Evolutionary conservation across 2,888 invertebrate genomes (phyloP), one percentile per base, ranked within the genome.

Genomic region (Rhimphoctona megacephalus): DNA sequence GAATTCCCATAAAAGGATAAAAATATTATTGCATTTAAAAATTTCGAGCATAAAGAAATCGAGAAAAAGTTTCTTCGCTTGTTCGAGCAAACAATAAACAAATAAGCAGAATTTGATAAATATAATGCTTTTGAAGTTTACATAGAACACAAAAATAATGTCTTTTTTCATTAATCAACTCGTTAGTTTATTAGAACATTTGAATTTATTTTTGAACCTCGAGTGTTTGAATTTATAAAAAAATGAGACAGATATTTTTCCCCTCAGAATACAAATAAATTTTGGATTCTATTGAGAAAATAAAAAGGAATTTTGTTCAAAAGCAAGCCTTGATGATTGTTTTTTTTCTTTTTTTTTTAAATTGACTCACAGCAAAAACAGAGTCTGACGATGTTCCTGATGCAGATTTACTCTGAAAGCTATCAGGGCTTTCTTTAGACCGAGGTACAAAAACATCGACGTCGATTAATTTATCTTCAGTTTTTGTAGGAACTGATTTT

Each of bases 281-380:
- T 49, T 7, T 6, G 19, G 7, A 19, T 49, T 49, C n/a, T 1
- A 49, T 19, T 49, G 19, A 5, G 5, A n/a, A n/a, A 49, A 49
- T n/a, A 1, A 49, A 49, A 19, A 49, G 6, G 19, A 49, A n/a
- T 19, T 19, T n/a, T n/a, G 6, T 49, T 19, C 9, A 43, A 43
- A 6, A n/a, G 19, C 17, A 46, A 46, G 4, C 19, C 19, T 7
- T 1, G 5, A 49, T n/a, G 5, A 30, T 17, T 25, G 14, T 33
- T 54, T 46, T 69, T 8, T 9, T 14, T 8, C 33, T 54, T 46
- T 69, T 8, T 9, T 14, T 8, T n/a, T 22, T 61, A 78, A 25
- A 76, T 67, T 46, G 78, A 88, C 92, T 92, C 90, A 93, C 93
- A 77, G 80, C 46, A 81, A 91, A 93, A 52, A 92, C 92, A 67